Evolutionary conservation across 2,113 vertebrate genomes (phyloP).

Genomic region (Alexandromys fortis): DNA sequence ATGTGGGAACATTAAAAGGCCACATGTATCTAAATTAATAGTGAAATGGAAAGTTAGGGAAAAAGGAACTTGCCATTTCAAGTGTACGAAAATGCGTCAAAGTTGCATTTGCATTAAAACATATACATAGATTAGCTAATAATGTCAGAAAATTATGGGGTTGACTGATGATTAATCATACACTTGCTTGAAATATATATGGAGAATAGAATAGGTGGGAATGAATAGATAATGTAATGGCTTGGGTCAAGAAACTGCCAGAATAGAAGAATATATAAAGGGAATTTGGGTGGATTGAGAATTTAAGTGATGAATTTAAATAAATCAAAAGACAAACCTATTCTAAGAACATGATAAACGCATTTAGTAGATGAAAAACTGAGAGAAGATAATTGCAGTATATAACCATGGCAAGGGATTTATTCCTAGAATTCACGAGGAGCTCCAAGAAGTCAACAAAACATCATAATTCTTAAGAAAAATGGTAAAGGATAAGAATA

Average conservation of each 20-base stretch:
- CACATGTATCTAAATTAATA: neutral
- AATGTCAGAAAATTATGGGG: neutral
- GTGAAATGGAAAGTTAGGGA: neutral
- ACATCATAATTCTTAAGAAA: neutral
- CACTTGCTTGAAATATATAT: neutral
- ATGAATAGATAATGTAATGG: neutral
- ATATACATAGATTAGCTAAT: neutral
- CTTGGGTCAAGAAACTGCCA: neutral
- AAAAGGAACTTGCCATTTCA: neutral
- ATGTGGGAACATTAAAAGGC: neutral
- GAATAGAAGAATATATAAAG: neutral
- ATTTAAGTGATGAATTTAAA: neutral
- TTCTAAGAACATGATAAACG: neutral
- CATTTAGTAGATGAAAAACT: neutral
- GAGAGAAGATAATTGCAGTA: neutral
- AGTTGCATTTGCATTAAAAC: neutral
- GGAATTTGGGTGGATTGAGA: neutral
- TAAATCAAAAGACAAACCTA: neutral
- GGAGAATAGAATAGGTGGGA: neutral
- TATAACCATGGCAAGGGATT: neutral
- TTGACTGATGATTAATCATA: neutral
- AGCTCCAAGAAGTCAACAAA: neutral
- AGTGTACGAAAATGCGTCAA: neutral
- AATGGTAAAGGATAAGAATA: neutral
- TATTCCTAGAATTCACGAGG: neutral